These are phyloP conservation scores for Habrosyne pyritoides DNA, from an alignment of 2,888 invertebrate genomes.

Conservation along the genomic window DNA sequence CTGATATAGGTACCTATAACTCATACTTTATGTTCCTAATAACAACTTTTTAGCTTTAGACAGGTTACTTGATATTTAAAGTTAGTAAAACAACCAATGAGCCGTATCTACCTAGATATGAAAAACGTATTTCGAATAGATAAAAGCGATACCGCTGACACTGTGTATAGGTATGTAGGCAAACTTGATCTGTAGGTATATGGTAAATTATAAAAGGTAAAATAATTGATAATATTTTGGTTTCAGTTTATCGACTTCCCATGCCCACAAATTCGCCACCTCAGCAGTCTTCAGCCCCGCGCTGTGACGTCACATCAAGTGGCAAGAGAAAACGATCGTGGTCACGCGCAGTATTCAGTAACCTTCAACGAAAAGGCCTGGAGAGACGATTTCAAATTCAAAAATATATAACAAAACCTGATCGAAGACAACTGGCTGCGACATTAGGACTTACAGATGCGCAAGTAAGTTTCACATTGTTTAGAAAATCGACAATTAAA, in stretches of 20 bases:
- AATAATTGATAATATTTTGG: constrained; percentile 12
- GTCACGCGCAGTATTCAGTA: constrained; percentile 97
- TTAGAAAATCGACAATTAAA: no score
- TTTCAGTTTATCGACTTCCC: constrained; percentile 72
- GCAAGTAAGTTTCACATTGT: constrained; percentile 84
- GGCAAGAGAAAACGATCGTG: constrained; percentile 94
- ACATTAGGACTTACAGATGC: constrained; percentile 96
- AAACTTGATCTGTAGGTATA: no score
- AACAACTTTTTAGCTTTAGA: no score
- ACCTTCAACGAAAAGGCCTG: constrained; percentile 96
- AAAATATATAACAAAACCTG: constrained; percentile 98
- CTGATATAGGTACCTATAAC: no score
- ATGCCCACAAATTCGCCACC: constrained; percentile 68
- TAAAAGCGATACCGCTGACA: no score
- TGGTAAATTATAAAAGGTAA: no score
- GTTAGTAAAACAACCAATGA: no score
- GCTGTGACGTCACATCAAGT: constrained; percentile 78
- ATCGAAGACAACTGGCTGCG: constrained; percentile 94
- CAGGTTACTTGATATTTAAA: no score
- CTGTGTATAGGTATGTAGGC: no score
- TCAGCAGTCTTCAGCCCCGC: constrained; percentile 57
- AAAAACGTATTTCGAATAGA: no score
- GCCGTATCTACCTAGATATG: no score
- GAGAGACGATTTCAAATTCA: constrained; percentile 96
- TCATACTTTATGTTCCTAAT: no score